Percentiles rank a stretch among this genome's conserved stretches.
phyloP scores from a whole-genome alignment of 92 coral and sea anemone species.

The Zoanthus sansibaricus region DNA sequence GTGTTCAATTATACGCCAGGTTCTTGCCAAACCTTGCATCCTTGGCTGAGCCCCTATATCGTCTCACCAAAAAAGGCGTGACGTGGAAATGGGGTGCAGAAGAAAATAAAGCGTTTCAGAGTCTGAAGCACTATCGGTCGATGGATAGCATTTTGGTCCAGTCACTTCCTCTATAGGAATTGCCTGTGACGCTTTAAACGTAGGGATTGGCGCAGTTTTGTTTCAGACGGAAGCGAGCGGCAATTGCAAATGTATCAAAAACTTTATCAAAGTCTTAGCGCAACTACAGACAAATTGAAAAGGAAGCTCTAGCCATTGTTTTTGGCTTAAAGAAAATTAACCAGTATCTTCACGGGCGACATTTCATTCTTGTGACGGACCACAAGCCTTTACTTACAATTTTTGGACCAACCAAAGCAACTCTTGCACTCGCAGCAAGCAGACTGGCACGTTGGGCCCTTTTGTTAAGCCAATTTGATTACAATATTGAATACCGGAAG shows the following conservation, averaged over 20 bases:
- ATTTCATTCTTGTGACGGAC: constrained; percentile 37
- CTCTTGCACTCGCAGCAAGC: constrained; percentile 35
- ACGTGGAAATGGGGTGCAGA: neutral
- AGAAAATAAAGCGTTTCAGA: constrained; percentile 8
- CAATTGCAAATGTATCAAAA: constrained; percentile 17
- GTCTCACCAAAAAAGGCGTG: neutral
- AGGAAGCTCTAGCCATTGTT: too few species aligned
- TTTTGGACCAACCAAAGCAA: constrained; percentile 31
- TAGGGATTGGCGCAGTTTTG: constrained; percentile 32
- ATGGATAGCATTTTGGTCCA: neutral
- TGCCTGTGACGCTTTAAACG: neutral
- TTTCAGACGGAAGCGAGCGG: constrained; percentile 6
- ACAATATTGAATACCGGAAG: too few species aligned
- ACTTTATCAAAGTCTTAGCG: too few species aligned
- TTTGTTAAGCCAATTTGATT: neutral
- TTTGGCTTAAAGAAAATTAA: too few species aligned
- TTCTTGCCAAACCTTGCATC: neutral
- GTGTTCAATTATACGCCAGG: constrained; percentile 24
- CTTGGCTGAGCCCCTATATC: constrained; percentile 9
- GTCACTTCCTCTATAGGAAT: neutral
- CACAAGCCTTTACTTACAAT: too few species aligned
- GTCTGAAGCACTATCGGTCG: too few species aligned
- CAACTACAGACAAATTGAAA: too few species aligned
- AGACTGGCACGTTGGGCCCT: constrained; percentile 35
- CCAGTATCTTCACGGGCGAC: constrained; percentile 35